Base-by-base conservation (phyloP, 2,888 invertebrate genomes). In the Caenorhabditis sp. region DNA sequence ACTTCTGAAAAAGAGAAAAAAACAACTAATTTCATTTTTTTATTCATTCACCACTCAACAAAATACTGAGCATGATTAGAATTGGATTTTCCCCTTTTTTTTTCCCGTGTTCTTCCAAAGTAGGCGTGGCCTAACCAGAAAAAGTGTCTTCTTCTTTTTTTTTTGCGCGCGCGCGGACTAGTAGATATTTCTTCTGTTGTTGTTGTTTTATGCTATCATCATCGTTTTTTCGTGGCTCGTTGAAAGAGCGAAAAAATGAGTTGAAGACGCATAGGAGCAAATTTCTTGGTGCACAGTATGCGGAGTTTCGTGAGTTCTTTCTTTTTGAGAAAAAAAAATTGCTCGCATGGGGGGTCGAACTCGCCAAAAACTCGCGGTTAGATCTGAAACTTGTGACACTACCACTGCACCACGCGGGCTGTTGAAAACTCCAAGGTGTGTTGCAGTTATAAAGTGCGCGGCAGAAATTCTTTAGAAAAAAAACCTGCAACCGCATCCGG, bases 201-300 rank as follows among this genome's bases (percentile, higher is more conserved):
- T 51, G 2, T 19, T 17, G 23, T n/a, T 24, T n/a, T 24, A 71
- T 73, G 73, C 57, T 73, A n/a, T 68, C 73, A 51, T 73, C 73
- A 17, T 73, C 73, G 53, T 73, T 73, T 43, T 73, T 73, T 51
- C 69, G 69, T 43, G 73, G 73, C 19, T 69, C 69, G 57, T 62
- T 73, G 69, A 73, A 73, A 53, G 73, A 73, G 59, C 72, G 72
- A 36, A 72, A 72, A 60, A 72, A 68, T 62, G 72, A 72, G 72
- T 53, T 72, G 49, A 72, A 72, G 57, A 62, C 64, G 50, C 68
- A 69, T 57, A 58, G 55, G 53, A 69, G 66, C 60, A 73, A 73
- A 50, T 68, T 31, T 66, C 61, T 73, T 43, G 57, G 65, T 4
- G 62, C 58, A 37, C 24, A 24, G 2, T 68, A 73, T 63, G 50